Conservation (phyloP, 1,140 invertebrate genomes). For the Eubasilissa regina region DNA sequence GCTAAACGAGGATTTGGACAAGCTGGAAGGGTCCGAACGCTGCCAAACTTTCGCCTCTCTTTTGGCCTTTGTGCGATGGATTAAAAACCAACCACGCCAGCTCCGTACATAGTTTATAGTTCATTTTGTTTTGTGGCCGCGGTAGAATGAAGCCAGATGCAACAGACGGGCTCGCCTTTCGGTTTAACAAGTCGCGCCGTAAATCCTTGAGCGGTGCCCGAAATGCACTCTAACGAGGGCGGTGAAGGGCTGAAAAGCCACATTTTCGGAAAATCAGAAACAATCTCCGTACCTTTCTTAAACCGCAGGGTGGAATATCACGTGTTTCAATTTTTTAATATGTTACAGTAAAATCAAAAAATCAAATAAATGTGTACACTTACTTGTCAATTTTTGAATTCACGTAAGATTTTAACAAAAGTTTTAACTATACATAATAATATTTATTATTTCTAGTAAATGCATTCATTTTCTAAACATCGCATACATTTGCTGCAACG, state of each 20-base stretch:
- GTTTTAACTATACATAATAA: too few relatives aligned
- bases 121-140: conserved; percentile 35
- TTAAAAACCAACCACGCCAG: conserved; percentile 21
- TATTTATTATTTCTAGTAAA: too few relatives aligned
- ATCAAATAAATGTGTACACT: too few relatives aligned
- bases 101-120: conserved; percentile 24
- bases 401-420: too few relatives aligned
- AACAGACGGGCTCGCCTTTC: conserved; percentile 30
- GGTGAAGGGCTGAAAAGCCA: conserved; percentile 5
- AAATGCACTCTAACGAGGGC: conserved; percentile 11
- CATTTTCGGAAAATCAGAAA: neutral
- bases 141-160: conserved; percentile 28
- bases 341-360: too few relatives aligned
- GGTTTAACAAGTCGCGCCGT: conserved; percentile 31
- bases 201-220: conserved; percentile 19
- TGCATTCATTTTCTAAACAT: too few relatives aligned
- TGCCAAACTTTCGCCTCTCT: conserved; percentile 40
- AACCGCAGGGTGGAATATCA: too few relatives aligned
- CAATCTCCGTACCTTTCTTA: too few relatives aligned
- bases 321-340: too few relatives aligned
- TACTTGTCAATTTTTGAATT: too few relatives aligned
- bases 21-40: conserved; percentile 25
- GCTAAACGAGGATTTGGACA: conserved; percentile 41
- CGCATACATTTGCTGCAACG: too few relatives aligned
- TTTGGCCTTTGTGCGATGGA: conserved; percentile 43